These are phyloP conservation scores for Coregonus clupeaformis DNA, from an alignment of 2,113 vertebrate genomes.

Conservation along the genomic window DNA sequence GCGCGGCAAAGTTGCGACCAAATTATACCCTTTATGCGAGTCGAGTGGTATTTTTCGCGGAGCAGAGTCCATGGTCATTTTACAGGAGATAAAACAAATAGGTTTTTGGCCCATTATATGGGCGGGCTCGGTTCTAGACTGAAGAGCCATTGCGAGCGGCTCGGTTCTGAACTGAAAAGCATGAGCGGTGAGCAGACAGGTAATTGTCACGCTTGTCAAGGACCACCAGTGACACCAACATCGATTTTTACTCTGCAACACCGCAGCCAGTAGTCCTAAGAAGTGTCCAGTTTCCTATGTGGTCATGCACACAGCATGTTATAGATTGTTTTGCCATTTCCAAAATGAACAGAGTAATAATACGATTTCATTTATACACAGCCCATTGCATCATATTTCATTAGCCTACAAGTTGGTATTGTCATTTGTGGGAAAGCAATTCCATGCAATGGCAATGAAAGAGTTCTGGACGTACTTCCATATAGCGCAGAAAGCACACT, in stretches of 20 bases:
- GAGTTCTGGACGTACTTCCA: no score
- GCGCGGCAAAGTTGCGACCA: slow-evolving; percentile 53
- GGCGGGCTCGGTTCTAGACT: slow-evolving; percentile 42
- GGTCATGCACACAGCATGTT: background rate
- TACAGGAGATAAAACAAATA: slow-evolving; percentile 51
- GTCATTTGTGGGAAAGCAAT: no score
- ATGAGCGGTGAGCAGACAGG: slow-evolving; percentile 14
- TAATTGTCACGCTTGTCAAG: slow-evolving; percentile 43
- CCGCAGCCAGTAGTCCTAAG: background rate
- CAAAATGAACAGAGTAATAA: background rate
- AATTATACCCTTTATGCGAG: slow-evolving; percentile 66
- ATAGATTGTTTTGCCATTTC: background rate
- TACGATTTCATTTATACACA: background rate
- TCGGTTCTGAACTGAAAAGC: slow-evolving; percentile 32
- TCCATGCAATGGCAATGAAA: no score
- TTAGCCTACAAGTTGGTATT: no score
- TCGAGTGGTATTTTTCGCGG: slow-evolving; percentile 60
- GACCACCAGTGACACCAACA: slow-evolving; percentile 4
- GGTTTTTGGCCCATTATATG: slow-evolving; percentile 44
- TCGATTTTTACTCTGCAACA: slow-evolving; percentile 18
- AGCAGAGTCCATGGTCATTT: slow-evolving; percentile 58
- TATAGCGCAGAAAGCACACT: no score
- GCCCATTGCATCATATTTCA: background rate
- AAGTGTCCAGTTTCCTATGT: background rate
- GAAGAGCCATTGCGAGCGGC: slow-evolving; percentile 26